Evolutionary conservation across 2,113 vertebrate species (phyloP).

Genomic region (Myiagra hebetior): DNA sequence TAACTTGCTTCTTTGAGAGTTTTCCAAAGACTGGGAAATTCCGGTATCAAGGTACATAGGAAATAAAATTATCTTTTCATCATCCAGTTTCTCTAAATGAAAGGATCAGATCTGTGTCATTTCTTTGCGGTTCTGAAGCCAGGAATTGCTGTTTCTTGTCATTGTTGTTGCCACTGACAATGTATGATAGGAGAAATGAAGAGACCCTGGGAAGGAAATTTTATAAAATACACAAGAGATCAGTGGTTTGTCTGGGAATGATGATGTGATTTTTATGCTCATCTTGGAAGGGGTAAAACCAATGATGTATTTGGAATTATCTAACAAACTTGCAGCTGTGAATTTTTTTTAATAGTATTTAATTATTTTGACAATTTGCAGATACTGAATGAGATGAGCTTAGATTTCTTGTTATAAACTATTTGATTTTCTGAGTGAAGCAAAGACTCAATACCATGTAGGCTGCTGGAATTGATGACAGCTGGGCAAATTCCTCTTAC

Average conservation of each 20-base stretch:
- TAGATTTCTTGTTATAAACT: neutral
- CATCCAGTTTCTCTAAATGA: neutral
- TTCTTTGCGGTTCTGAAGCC: neutral
- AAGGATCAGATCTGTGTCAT: neutral
- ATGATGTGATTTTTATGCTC: neutral
- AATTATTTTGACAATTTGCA: neutral
- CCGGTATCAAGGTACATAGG: neutral
- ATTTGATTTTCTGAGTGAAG: neutral
- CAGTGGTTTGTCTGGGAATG: neutral
- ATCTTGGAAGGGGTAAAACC: neutral
- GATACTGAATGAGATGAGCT: neutral
- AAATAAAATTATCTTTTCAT: neutral
- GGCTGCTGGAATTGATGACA: neutral
- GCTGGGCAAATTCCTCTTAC: neutral
- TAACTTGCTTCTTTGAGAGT: neutral
- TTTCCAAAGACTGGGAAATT: neutral
- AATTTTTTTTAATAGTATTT: neutral
- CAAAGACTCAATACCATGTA: neutral
- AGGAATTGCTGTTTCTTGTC: neutral
- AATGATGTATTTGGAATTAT: neutral
- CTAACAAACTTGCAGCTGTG: neutral
- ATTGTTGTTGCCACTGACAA: neutral
- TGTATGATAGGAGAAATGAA: neutral
- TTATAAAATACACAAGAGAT: neutral
- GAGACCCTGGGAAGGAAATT: neutral